phyloP scores from a whole-genome alignment of 1,140 invertebrate species.

The Notospermus geniculatus region DNA sequence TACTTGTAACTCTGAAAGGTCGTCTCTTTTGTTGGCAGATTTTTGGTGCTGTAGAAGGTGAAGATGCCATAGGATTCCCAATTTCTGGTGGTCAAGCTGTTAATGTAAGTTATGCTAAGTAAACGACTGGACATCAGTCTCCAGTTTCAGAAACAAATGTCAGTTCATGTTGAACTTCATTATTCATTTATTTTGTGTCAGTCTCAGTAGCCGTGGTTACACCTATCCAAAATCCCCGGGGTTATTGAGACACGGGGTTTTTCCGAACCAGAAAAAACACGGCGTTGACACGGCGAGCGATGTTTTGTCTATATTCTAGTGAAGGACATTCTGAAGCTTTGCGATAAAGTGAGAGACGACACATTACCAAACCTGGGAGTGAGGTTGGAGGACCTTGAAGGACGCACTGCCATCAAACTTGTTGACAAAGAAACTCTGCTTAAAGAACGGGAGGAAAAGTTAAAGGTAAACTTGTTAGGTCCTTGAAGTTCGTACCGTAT shows the following conservation, averaged over 20 bases:
- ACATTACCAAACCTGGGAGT: slow-evolving; percentile 88
- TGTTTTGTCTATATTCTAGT: slow-evolving; percentile 53
- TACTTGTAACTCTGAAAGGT: no score
- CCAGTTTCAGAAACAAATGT: no score
- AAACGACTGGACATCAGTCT: slow-evolving; percentile 6
- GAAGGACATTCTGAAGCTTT: slow-evolving; percentile 75
- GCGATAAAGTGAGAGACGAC: slow-evolving; percentile 85
- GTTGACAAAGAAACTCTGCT: slow-evolving; percentile 79
- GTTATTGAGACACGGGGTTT: no score
- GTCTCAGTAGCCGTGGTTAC: no score
- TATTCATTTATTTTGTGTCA: no score
- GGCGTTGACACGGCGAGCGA: no score
- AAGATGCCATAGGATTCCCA: slow-evolving; percentile 78
- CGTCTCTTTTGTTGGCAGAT: slow-evolving; percentile 38
- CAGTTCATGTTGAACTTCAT: no score
- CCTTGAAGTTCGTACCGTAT: no score
- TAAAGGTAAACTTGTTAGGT: slow-evolving; percentile 33
- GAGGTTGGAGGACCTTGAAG: slow-evolving; percentile 83
- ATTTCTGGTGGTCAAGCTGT: slow-evolving; percentile 33
- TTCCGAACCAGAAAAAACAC: no score
- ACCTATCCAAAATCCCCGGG: no score
- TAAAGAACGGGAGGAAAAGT: slow-evolving; percentile 76
- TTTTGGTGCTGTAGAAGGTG: slow-evolving; percentile 79
- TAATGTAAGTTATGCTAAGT: slow-evolving; percentile 53
- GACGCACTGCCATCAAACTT: slow-evolving; percentile 64